A percentile compares a stretch with the other conserved stretches of the same genome.
Evolutionary conservation across 1,140 invertebrate genomes (phyloP).

Genomic region (Euwallacea fornicatus): DNA sequence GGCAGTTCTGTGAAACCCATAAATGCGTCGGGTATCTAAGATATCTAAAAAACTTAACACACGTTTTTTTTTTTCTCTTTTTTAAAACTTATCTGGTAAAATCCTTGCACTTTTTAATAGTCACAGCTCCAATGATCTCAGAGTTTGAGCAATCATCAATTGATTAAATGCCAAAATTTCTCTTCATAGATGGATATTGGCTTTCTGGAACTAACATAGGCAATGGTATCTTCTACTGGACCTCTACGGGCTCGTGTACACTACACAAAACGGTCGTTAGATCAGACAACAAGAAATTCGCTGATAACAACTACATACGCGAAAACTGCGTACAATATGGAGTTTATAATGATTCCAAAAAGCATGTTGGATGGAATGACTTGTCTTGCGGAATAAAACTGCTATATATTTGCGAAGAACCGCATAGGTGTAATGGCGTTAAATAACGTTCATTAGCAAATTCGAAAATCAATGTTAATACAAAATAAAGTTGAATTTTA

Average conservation of each 20-base stretch:
- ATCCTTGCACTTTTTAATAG: no score
- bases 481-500: no score
- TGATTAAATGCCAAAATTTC: no score
- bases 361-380: conserved; percentile 21
- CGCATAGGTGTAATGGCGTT: conserved; percentile 10
- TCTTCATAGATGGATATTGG: conserved; percentile 14
- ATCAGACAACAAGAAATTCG: conserved; percentile 18
- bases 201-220: conserved; percentile 18
- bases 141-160: conserved; percentile 6
- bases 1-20: no score
- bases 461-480: no score
- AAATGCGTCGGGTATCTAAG: no score
- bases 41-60: no score
- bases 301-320: not conserved
- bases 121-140: no score
- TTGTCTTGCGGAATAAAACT: conserved; percentile 12
- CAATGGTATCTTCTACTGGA: conserved; percentile 29
- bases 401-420: conserved; percentile 26
- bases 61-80: no score
- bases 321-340: conserved; percentile 31
- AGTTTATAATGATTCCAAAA: conserved; percentile 2
- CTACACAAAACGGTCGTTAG: conserved; percentile 19
- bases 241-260: conserved; percentile 14
- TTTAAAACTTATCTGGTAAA: not conserved
- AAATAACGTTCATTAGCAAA: not conserved